Percentiles rank a stretch among this genome's conserved stretches.
These are phyloP conservation scores for Cheirogaleus major DNA, from an alignment of 2,797 vertebrate species.

Conservation along the genomic window DNA sequence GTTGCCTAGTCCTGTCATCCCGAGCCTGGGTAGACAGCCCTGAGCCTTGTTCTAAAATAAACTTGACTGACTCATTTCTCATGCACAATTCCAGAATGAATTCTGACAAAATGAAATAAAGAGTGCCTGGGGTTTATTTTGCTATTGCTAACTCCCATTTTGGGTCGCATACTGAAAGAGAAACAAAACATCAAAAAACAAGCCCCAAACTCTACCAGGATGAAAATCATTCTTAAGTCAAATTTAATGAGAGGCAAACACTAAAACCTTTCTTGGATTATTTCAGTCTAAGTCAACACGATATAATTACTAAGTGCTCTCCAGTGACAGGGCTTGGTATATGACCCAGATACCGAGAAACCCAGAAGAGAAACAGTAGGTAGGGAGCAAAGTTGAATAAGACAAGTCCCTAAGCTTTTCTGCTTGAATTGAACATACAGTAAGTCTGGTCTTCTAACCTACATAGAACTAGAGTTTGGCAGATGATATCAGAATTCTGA, in stretches of 20 bases:
- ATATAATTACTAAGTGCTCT: background rate
- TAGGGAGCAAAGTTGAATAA: background rate
- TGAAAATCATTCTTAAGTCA: constrained; percentile 41
- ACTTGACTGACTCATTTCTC: constrained; percentile 78
- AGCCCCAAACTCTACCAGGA: background rate
- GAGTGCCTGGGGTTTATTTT: constrained; percentile 76
- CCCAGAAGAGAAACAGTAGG: background rate
- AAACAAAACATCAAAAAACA: constrained; percentile 52
- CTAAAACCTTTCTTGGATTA: constrained; percentile 41
- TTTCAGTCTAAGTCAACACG: background rate
- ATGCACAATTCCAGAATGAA: constrained; percentile 76
- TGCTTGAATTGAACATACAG: background rate
- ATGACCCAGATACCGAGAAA: background rate
- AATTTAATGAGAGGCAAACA: constrained; percentile 48
- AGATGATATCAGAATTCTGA: background rate
- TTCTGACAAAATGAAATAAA: constrained; percentile 84
- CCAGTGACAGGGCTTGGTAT: background rate
- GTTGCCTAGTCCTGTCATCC: constrained; percentile 51
- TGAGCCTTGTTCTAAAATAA: constrained; percentile 81
- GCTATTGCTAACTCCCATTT: constrained; percentile 48
- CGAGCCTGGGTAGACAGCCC: constrained; percentile 78
- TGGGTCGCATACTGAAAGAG: background rate
- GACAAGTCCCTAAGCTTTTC: background rate
- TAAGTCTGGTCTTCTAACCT: background rate
- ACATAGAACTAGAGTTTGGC: background rate